These are phyloP conservation scores for Nerophis lumbriciformis DNA, from an alignment of 2,113 vertebrate genomes.

Conservation along the genomic window DNA sequence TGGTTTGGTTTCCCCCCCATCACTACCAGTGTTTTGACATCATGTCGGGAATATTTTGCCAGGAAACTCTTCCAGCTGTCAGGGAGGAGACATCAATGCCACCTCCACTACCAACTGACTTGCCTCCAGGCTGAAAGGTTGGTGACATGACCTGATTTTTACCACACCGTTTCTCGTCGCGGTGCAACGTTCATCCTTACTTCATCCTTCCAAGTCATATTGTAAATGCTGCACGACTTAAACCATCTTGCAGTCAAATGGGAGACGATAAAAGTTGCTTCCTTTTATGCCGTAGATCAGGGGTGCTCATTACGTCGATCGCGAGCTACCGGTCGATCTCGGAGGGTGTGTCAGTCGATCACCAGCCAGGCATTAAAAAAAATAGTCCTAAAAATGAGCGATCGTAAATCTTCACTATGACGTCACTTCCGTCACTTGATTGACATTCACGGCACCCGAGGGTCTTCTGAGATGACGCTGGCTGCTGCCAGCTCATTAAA, in stretches of 20 bases:
- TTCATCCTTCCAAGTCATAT: constrained; percentile 31
- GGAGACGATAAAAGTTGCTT: neutral
- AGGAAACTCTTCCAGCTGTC: constrained; percentile 35
- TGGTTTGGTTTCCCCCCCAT: neutral
- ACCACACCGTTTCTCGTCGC: neutral
- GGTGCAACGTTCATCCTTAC: constrained; percentile 11
- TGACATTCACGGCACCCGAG: too few relatives aligned
- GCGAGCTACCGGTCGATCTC: too few relatives aligned
- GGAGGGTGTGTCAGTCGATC: too few relatives aligned
- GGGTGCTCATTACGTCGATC: too few relatives aligned
- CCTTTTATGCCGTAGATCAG: too few relatives aligned
- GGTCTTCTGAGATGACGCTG: too few relatives aligned
- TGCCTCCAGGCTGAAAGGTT: constrained; percentile 26
- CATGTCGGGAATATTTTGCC: constrained; percentile 55
- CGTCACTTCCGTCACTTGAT: too few relatives aligned
- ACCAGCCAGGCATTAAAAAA: too few relatives aligned
- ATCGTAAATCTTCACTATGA: too few relatives aligned
- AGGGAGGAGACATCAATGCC: constrained; percentile 46
- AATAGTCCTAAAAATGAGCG: too few relatives aligned
- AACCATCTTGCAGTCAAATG: constrained; percentile 7
- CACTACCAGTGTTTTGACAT: constrained; percentile 29
- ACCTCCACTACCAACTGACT: constrained; percentile 32
- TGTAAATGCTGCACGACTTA: constrained; percentile 31
- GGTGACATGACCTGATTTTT: constrained; percentile 50
- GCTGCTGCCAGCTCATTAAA: too few relatives aligned